Conservation (phyloP, 2,888 invertebrate genomes). For the Carabus problematicus region DNA sequence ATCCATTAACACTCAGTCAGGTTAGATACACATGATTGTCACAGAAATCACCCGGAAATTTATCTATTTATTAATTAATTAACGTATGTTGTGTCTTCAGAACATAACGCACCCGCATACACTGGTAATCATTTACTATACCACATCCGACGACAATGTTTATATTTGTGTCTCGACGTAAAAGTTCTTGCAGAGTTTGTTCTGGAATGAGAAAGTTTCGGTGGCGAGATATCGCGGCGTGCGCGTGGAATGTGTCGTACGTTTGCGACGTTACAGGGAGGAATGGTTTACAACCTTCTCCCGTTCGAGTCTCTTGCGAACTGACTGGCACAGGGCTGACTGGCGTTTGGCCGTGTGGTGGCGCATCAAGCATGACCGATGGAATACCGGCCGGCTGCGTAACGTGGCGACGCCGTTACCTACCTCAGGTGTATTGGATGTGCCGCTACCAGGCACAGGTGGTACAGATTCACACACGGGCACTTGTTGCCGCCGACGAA, state of each 20-base stretch:
- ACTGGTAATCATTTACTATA: no score
- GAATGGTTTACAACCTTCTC: slow-evolving; percentile 19
- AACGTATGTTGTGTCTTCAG: no score
- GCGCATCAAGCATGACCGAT: slow-evolving; percentile 19
- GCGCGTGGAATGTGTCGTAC: slow-evolving; percentile 15
- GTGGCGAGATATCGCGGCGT: slow-evolving; percentile 1
- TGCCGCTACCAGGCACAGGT: slow-evolving; percentile 29
- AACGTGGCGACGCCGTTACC: slow-evolving; percentile 18
- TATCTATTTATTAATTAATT: no score
- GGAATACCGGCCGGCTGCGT: slow-evolving; percentile 7
- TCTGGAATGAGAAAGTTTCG: no score
- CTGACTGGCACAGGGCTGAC: slow-evolving; percentile 11
- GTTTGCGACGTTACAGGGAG: slow-evolving; percentile 24
- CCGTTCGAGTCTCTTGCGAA: slow-evolving; percentile 18
- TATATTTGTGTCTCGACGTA: no score
- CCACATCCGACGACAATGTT: no score
- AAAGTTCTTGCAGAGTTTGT: no score
- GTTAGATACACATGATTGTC: no score
- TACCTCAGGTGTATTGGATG: slow-evolving; percentile 20
- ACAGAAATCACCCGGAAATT: no score
- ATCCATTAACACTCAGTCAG: no score
- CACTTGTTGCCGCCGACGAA: slow-evolving; percentile 34
- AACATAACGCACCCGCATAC: no score
- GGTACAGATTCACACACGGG: slow-evolving; percentile 13
- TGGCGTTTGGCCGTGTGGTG: slow-evolving; percentile 22